Percentiles rank a stretch among this genome's conserved stretches.
Evolutionary conservation across 1,140 invertebrate species (phyloP).

Genomic region (Cherax quadricarinatus): DNA sequence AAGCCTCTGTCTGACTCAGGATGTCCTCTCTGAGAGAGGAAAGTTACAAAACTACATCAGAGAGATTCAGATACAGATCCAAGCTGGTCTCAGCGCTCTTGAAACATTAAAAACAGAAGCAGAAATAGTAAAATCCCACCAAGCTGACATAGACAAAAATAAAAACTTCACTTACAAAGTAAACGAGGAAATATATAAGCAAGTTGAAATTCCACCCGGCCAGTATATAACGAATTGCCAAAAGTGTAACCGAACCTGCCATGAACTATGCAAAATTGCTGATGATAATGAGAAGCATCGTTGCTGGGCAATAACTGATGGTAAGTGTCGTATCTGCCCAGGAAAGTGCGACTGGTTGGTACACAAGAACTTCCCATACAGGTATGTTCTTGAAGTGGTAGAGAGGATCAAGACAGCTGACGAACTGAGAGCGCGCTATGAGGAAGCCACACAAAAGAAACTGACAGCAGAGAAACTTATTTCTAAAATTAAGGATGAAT

Average conservation of each 20-base stretch:
- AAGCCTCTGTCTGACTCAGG: slow-evolving; percentile 23
- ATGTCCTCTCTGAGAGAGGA: slow-evolving; percentile 21
- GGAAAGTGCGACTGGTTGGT: not conserved
- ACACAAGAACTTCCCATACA: slow-evolving; percentile 24
- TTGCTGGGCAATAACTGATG: slow-evolving; percentile 26
- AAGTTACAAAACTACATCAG: not conserved
- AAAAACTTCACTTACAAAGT: slow-evolving; percentile 31
- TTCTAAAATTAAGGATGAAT: not conserved
- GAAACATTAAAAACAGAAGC: slow-evolving; percentile 22
- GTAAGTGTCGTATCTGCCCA: not conserved
- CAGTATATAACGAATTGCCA: not conserved
- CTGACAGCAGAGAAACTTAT: not conserved
- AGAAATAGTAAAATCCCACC: not conserved
- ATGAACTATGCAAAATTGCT: not conserved
- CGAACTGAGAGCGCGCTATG: slow-evolving; percentile 24
- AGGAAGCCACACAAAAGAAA: slow-evolving; percentile 2
- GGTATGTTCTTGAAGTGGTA: not conserved
- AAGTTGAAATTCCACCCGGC: not conserved
- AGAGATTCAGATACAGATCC: not conserved
- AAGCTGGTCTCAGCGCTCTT: slow-evolving; percentile 5
- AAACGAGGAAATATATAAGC: not conserved
- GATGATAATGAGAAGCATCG: slow-evolving; percentile 4
- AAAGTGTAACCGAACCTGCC: not conserved
- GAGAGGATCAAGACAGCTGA: not conserved
- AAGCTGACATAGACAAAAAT: slow-evolving; percentile 27